Evolutionary conservation across 64 coral and sea anemone genomes (phyloP), one percentile per base, ranked within the genome.

Genomic region (Porites lutea): DNA sequence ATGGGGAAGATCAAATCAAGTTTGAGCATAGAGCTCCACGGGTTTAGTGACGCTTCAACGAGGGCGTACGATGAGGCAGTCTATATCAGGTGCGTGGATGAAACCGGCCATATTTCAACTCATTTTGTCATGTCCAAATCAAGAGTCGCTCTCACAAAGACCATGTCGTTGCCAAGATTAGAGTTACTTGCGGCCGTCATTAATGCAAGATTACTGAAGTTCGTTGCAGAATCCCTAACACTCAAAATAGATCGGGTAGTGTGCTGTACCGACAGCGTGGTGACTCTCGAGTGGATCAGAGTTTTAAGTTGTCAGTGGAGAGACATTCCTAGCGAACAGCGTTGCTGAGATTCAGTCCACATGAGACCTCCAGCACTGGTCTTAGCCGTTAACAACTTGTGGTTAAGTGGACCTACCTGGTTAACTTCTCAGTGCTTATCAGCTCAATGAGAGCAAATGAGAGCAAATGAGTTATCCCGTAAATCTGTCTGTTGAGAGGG

Each of bases 101-200:
- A 74, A 77, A 15, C 21, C n/a, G 53, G 64, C 19, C 22, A 4
- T 72, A 6, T 7, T 44, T 49, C 80, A 8, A 75, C 89, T 50
- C 45, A 66, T 16, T 9, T 91, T 52, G 61, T 91, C n/a, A 79
- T 50, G 44, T 91, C 89, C 6, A 91, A 91, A 48, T 72, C 60
- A 65, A 58, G 79, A 69, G 89, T 81, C 2, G 89, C 89, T 82
- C 89, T 77, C 27, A 66, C 58, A 19, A 91, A 91, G 44, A 72
- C 67, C 9, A 65, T 91, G 44, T 82, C 89, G 11, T 54, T 82
- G 53, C 78, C 89, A 55, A 27, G 89, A 57, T 62, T 90, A 37
- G 88, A 90, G 44, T 76, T 90, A 5, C 21, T 81, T 6, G 88
- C 74, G 43, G 88, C 88, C 5, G 61, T 90, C 6, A 10, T 83